phyloP scores from a whole-genome alignment of 2,113 vertebrate species.

The Malaclemys terrapin region DNA sequence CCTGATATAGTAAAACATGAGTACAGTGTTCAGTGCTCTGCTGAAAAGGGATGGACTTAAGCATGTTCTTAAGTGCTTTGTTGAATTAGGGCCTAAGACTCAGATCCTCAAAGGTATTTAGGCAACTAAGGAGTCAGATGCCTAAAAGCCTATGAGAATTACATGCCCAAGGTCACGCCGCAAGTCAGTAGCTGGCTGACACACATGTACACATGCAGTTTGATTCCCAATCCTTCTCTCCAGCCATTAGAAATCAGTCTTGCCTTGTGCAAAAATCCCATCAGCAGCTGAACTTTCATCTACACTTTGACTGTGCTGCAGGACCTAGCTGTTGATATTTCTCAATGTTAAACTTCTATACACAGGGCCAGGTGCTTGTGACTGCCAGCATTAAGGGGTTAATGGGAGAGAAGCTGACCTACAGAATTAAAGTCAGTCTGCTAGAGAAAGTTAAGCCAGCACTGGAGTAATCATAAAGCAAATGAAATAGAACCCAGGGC shows the following conservation, averaged over 20 bases:
- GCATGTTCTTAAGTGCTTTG: not conserved
- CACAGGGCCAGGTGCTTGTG: not conserved
- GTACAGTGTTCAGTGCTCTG: not conserved
- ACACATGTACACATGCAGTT: not conserved
- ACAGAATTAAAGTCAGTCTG: slow-evolving; percentile 21
- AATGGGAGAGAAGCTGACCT: slow-evolving; percentile 51
- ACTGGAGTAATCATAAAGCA: slow-evolving; percentile 60
- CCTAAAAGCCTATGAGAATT: not conserved
- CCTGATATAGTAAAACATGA: not conserved
- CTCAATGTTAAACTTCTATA: not conserved
- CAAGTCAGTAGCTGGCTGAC: not conserved
- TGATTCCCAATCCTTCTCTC: too few relatives aligned
- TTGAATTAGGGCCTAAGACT: not conserved
- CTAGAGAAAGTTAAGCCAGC: slow-evolving; percentile 64
- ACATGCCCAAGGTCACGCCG: not conserved
- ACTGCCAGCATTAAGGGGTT: slow-evolving; percentile 54
- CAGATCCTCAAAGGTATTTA: not conserved
- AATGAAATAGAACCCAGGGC: slow-evolving; percentile 69
- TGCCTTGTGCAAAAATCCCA: not conserved
- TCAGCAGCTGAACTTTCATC: not conserved
- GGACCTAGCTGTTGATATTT: not conserved
- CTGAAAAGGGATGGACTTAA: not conserved
- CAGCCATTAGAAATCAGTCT: not conserved
- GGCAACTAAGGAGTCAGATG: not conserved
- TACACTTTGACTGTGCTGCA: not conserved